Conservation (phyloP, 2,888 invertebrate species). For the Hypomecis punctinalis region DNA sequence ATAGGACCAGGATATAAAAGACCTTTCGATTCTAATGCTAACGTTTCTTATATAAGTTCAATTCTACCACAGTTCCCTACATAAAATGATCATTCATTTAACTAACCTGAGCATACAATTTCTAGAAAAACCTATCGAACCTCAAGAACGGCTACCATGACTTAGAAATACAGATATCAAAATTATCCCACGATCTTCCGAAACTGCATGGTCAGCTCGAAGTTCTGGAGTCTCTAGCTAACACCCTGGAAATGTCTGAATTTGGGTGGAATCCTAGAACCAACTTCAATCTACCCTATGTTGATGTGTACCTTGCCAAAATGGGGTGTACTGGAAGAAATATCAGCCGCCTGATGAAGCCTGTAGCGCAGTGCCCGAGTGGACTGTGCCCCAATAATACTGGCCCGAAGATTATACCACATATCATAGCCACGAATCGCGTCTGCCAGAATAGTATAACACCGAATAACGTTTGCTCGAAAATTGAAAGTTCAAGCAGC, state of each 20-base stretch:
- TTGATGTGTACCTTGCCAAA: constrained; percentile 53
- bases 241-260: constrained; percentile 53
- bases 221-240: constrained; percentile 65
- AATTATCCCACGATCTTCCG: constrained; percentile 65
- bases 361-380: neutral
- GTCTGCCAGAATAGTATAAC: neutral
- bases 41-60: no score
- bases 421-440: neutral
- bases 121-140: constrained; percentile 64
- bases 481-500: no score
- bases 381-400: neutral
- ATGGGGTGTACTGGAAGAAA: constrained; percentile 36
- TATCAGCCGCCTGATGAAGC: constrained; percentile 35
- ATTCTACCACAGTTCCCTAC: no score
- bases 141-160: constrained; percentile 64
- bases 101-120: constrained; percentile 35
- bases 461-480: neutral
- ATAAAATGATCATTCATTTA: neutral
- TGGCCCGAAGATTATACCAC: neutral
- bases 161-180: constrained; percentile 62
- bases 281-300: constrained; percentile 53
- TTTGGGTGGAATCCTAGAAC: constrained; percentile 56
- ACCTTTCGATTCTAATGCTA: no score
- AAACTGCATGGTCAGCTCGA: constrained; percentile 73
- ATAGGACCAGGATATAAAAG: no score